Conservation (phyloP, 1,140 invertebrate genomes). For the Pachyrhynchus sulphureomaculatus region DNA sequence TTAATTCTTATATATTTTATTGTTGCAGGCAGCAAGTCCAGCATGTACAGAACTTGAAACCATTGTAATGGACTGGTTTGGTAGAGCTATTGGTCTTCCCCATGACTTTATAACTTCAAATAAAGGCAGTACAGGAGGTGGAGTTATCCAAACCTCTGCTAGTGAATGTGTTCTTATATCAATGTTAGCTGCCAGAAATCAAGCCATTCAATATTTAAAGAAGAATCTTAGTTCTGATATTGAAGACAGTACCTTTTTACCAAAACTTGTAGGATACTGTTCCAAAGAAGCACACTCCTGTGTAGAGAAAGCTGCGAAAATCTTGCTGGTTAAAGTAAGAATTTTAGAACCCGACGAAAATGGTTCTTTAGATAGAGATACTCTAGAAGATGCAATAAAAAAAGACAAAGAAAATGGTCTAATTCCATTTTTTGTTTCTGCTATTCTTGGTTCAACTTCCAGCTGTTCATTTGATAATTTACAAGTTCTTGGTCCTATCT, state of each 20-base stretch:
- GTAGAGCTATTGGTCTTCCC: constrained; percentile 88
- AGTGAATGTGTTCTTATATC: constrained; percentile 91
- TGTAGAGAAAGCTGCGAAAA: constrained; percentile 95
- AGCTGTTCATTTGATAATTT: constrained; percentile 83
- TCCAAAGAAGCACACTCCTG: constrained; percentile 96
- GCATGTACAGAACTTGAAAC: constrained; percentile 97
- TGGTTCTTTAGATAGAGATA: constrained; percentile 73
- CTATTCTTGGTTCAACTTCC: constrained; percentile 78
- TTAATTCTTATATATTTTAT: constrained; percentile 2
- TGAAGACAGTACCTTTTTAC: constrained; percentile 83
- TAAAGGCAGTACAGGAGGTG: constrained; percentile 76
- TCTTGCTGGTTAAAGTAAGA: constrained; percentile 82
- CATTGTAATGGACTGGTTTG: constrained; percentile 96
- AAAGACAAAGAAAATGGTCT: constrained; percentile 79
- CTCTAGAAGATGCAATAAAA: constrained; percentile 67
- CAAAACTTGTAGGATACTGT: constrained; percentile 90
- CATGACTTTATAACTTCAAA: constrained; percentile 80
- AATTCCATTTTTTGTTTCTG: constrained; percentile 84
- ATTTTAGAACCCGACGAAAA: constrained; percentile 86
- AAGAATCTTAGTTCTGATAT: constrained; percentile 63
- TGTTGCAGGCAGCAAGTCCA: constrained; percentile 82
- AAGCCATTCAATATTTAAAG: constrained; percentile 78
- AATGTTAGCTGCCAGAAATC: constrained; percentile 85
- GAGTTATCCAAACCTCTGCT: constrained; percentile 92
- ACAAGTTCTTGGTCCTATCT: constrained; percentile 78